These are phyloP conservation scores for Actinernus sp. DNA, from an alignment of 92 coral and sea anemone species.

Conservation along the genomic window DNA sequence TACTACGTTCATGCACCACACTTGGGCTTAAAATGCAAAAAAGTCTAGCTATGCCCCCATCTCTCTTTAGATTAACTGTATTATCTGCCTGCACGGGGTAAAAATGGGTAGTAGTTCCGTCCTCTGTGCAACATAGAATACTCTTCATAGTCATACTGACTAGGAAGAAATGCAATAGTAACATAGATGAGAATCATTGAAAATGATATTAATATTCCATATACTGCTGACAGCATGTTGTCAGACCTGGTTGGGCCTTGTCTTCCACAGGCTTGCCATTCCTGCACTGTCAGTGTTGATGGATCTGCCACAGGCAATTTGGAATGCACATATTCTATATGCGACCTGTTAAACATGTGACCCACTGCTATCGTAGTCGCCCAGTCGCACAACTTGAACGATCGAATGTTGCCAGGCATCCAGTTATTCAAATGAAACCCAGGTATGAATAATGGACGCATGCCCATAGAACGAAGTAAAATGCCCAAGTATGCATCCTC, in stretches of 20 bases:
- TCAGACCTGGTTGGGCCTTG: not conserved
- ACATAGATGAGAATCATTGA: conserved; percentile 20
- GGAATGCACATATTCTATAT: conserved; percentile 22
- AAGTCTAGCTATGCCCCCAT: no score
- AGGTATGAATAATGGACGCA: conserved; percentile 26
- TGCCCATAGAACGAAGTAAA: conserved; percentile 34
- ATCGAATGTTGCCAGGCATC: conserved; percentile 6
- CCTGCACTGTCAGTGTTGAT: conserved; percentile 6
- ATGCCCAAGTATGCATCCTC: conserved; percentile 71
- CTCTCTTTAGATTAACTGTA: no score
- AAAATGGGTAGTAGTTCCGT: conserved; percentile 21
- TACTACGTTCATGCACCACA: no score
- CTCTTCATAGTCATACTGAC: conserved; percentile 12
- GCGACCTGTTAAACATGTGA: conserved; percentile 15
- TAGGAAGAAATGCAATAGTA: conserved; percentile 35
- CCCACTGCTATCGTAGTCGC: conserved; percentile 38
- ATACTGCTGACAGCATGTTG: conserved; percentile 18
- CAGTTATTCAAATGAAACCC: conserved; percentile 47
- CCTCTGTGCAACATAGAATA: not conserved
- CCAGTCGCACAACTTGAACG: conserved; percentile 36
- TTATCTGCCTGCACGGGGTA: conserved; percentile 9
- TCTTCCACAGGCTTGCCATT: conserved; percentile 20
- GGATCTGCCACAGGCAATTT: conserved; percentile 18
- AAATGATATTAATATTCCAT: conserved; percentile 27
- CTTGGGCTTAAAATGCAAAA: no score